Evolutionary conservation across 1,140 invertebrate species (phyloP).

Genomic region (Drosophila tani): DNA sequence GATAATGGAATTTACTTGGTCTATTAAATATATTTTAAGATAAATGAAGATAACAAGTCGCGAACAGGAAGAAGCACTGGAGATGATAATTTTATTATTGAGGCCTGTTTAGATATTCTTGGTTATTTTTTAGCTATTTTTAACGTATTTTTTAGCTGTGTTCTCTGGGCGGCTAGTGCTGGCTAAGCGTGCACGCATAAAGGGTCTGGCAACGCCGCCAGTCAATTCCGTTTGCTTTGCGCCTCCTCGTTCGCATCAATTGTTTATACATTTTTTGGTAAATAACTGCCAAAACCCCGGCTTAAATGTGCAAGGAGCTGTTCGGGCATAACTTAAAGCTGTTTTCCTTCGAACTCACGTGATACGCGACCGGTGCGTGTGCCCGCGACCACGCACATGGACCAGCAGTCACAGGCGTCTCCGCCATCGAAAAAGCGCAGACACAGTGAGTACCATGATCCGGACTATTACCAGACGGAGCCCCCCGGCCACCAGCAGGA

Average conservation of each 20-base stretch:
- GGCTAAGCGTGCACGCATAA: slow-evolving; percentile 8
- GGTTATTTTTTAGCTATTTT: no score
- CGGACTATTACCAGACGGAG: slow-evolving; percentile 59
- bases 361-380: slow-evolving; percentile 46
- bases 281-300: slow-evolving; percentile 35
- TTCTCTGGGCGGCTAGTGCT: slow-evolving; percentile 20
- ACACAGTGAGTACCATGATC: slow-evolving; percentile 80
- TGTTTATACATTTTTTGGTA: slow-evolving; percentile 43
- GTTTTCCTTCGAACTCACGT: slow-evolving; percentile 48
- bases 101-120: no score
- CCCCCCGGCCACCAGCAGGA: slow-evolving; percentile 1
- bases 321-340: slow-evolving; percentile 29
- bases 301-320: slow-evolving; percentile 65
- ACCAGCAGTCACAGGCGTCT: slow-evolving; percentile 52
- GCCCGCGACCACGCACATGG: slow-evolving; percentile 63
- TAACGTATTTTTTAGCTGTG: no score
- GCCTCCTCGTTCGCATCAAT: slow-evolving; percentile 58
- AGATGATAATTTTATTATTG: no score
- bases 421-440: slow-evolving; percentile 73
- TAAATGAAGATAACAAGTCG: no score
- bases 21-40: no score
- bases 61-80: no score
- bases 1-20: no score
- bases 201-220: slow-evolving; percentile 25
- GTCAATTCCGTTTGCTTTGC: slow-evolving; percentile 59